Evolutionary conservation across 2,888 invertebrate species (phyloP), one percentile per base, ranked within the genome.

Genomic region (Apamea crenata): DNA sequence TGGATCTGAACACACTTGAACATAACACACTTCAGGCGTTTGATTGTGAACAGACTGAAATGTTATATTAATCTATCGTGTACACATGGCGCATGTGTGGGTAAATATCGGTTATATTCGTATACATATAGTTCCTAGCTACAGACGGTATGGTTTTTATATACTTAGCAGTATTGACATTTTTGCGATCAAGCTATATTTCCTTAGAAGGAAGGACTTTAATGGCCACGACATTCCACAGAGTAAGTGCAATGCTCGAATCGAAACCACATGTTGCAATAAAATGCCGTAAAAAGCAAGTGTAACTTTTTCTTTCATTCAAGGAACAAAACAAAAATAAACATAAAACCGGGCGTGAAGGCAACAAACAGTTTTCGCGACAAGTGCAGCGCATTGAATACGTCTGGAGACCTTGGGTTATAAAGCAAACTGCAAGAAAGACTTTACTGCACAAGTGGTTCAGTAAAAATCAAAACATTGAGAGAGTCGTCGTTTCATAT

Each of bases 381-480:
- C 91, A 91, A 91, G 89, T 90, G 90, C 89, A 87, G 88, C 90
- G 90, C 85, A 82, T 86, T 89, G 89, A 90, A 90, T 91, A 92
- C 86, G 91, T 93, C 87, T 76, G 76, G 90, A 90, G 90, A 90
- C 90, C 92, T 93, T 91, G 91, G 88, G 91, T 90, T 85, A 92
- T 93, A 93, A 90, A 82, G 73, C 73, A 84, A 78, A 82, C 78
- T 82, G 82, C 89, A 71, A 68, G 65, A 69, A 53, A 73, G 66
- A 74, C 88, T 87, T 88, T 85, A 90, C 89, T 89, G 90, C 87
- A 91, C 89, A 78, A 91, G 88, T 89, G 92, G 91, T 92, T 90
- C 88, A 92, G 91, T 92, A 93, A 95, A 94, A 95, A 96, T 94
- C 93, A 94, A 95, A 95, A 94, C 93, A 94, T 93, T 93, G 93